Evolutionary conservation across 1,140 invertebrate species (phyloP).

Genomic region (Hyphantria cunea): DNA sequence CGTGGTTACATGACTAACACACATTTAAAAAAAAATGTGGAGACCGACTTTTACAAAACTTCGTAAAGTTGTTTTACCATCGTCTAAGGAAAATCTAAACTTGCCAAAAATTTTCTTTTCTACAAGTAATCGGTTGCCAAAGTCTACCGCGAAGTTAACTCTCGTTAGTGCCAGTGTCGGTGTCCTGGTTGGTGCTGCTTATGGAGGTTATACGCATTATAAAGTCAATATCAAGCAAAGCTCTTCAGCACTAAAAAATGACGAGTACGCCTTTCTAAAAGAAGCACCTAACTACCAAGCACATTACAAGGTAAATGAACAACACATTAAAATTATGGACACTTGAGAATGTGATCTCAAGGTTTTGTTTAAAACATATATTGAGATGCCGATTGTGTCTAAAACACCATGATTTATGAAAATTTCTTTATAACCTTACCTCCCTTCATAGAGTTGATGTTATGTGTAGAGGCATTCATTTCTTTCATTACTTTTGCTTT

Average conservation of each 20-base stretch:
- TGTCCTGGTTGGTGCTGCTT: conserved; percentile 70
- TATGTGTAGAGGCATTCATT: too few species aligned
- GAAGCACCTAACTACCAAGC: conserved; percentile 61
- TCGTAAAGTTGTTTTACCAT: conserved; percentile 56
- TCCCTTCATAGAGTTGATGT: too few species aligned
- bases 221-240: conserved; percentile 68
- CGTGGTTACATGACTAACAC: neutral
- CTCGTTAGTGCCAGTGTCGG: conserved; percentile 77
- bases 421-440: too few species aligned
- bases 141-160: conserved; percentile 67
- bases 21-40: conserved; percentile 55
- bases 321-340: neutral
- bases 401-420: too few species aligned
- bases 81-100: conserved; percentile 55
- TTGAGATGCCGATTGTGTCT: too few species aligned
- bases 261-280: conserved; percentile 64
- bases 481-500: too few species aligned
- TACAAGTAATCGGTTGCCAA: conserved; percentile 58
- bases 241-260: conserved; percentile 40
- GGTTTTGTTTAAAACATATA: too few species aligned
- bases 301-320: conserved; percentile 66
- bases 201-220: conserved; percentile 78
- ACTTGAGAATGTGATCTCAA: too few species aligned
- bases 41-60: conserved; percentile 60
- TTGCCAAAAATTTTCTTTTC: conserved; percentile 60